A percentile compares a stretch with the other conserved stretches of the same genome.
These are phyloP conservation scores for Coelopa pilipes DNA, from an alignment of 2,888 invertebrate genomes.

Conservation along the genomic window DNA sequence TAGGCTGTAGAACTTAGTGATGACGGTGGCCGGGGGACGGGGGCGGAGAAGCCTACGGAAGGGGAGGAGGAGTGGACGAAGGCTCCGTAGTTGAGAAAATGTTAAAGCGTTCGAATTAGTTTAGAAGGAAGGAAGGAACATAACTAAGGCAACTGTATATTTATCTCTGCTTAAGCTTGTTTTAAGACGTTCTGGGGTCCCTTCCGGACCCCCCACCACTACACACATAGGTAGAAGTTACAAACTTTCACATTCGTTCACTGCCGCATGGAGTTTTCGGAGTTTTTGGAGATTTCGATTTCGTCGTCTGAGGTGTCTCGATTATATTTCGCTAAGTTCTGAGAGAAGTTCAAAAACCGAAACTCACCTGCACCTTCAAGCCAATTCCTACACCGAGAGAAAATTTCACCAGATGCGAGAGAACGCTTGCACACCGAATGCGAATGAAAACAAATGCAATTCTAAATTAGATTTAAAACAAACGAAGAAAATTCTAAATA, in stretches of 20 bases:
- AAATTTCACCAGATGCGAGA: no score
- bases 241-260: constrained; percentile 24
- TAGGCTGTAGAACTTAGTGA: constrained; percentile 4
- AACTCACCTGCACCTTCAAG: not conserved
- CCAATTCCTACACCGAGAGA: not conserved
- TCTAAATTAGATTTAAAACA: constrained; percentile 2
- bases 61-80: no score
- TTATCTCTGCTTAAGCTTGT: not conserved
- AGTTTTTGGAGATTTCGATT: no score
- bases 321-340: not conserved
- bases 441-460: not conserved
- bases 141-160: constrained; percentile 24
- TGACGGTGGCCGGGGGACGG: no score
- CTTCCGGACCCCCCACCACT: not conserved
- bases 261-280: not conserved
- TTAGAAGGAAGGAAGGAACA: not conserved
- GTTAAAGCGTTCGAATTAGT: not conserved
- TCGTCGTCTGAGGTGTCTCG: no score
- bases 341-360: not conserved
- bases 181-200: not conserved
- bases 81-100: not conserved
- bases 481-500: not conserved
- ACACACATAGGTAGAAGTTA: constrained; percentile 1
- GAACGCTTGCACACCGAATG: not conserved
- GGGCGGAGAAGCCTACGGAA: no score